These are phyloP conservation scores for Stenoptilia bipunctidactyla DNA, from an alignment of 2,888 invertebrate genomes.

Conservation along the genomic window DNA sequence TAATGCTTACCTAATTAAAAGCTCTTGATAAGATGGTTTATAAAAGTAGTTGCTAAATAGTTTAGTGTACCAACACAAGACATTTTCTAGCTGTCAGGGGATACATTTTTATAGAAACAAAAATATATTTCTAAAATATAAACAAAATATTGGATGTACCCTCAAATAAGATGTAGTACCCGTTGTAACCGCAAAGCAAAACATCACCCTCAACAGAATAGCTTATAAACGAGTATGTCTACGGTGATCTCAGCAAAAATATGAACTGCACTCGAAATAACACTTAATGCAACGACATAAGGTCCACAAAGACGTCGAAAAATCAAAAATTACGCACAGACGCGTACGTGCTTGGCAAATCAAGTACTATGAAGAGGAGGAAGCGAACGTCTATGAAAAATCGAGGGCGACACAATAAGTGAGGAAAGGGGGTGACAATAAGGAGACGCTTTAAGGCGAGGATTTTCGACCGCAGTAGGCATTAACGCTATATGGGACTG, in stretches of 20 bases:
- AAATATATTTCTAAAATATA: no score
- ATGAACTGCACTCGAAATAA: slow-evolving; percentile 18
- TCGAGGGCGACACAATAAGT: slow-evolving; percentile 61
- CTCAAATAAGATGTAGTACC: slow-evolving; percentile 27
- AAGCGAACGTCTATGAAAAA: slow-evolving; percentile 64
- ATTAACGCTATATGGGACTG: no score
- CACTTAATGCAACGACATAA: slow-evolving; percentile 20
- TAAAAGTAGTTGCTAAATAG: no score
- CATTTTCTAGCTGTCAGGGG: no score
- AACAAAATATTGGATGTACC: background rate
- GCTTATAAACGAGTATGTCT: slow-evolving; percentile 34
- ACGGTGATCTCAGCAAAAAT: slow-evolving; percentile 21
- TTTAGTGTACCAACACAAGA: no score
- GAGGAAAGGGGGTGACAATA: slow-evolving; percentile 34
- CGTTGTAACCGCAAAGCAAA: slow-evolving; percentile 51
- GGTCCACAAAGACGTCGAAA: slow-evolving; percentile 1
- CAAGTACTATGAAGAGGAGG: slow-evolving; percentile 62
- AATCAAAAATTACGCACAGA: slow-evolving; percentile 2
- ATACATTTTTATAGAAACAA: no score
- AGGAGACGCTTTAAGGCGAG: slow-evolving; percentile 53
- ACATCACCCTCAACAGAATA: slow-evolving; percentile 40
- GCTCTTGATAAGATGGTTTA: no score
- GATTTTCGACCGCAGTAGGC: no score
- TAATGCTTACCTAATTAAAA: no score
- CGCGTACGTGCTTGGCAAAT: slow-evolving; percentile 62